A percentile compares a stretch with the other conserved stretches of the same genome.
phyloP scores from a whole-genome alignment of 2,797 vertebrate species.

The Chlorospingus flavigularis region DNA sequence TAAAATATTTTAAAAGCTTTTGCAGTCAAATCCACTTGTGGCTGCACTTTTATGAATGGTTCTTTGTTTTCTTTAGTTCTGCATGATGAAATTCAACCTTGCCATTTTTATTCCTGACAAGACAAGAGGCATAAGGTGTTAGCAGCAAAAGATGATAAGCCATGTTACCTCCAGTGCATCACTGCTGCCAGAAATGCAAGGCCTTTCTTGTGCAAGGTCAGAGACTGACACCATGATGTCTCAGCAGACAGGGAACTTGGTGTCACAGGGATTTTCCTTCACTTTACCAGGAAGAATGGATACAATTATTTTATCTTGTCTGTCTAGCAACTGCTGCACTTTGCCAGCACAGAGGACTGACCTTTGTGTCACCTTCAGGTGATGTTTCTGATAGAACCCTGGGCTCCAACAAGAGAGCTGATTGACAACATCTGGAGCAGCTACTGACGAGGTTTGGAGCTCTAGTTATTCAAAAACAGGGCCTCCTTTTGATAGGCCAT shows the following conservation, averaged over 20 bases:
- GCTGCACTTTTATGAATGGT: not conserved
- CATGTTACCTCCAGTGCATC: not conserved
- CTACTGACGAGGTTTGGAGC: fast-evolving
- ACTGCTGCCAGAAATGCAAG: not conserved
- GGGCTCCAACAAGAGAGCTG: not conserved
- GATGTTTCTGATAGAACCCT: not conserved
- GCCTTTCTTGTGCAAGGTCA: not conserved
- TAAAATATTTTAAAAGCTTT: not conserved
- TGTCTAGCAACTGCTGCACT: not conserved
- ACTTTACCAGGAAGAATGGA: not conserved
- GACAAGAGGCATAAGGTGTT: not conserved
- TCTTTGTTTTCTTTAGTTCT: not conserved
- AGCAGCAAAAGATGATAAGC: not conserved
- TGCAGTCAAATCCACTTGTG: not conserved
- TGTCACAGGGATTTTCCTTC: not conserved
- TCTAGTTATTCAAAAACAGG: not conserved
- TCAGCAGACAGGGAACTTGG: not conserved
- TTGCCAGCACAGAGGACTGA: not conserved
- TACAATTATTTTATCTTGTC: not conserved
- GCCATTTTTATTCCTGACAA: not conserved
- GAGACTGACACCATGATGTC: fast-evolving
- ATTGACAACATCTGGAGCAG: not conserved
- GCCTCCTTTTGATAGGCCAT: not conserved
- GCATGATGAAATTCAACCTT: not conserved
- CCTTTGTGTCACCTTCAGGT: not conserved